phyloP scores from a whole-genome alignment of 2,888 invertebrate genomes.

The Didymodactylos carnosus region DNA sequence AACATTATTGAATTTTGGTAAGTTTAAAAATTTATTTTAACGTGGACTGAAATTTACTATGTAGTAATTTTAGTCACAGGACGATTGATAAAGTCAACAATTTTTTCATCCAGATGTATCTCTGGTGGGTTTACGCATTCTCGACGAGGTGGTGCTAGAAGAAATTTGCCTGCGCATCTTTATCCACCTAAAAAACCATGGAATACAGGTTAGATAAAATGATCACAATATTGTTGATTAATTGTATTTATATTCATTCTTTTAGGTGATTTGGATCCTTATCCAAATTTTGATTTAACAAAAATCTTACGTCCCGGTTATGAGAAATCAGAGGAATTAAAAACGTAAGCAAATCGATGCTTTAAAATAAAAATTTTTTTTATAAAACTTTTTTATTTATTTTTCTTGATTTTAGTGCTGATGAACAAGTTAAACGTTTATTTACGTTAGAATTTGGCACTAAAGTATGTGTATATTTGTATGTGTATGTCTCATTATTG shows the following conservation, averaged over 20 bases:
- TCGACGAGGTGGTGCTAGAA: no score
- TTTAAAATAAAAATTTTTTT: no score
- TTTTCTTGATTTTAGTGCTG: background rate
- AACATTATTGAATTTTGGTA: no score
- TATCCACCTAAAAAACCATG: background rate
- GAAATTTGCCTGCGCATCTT: background rate
- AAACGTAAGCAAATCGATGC: background rate
- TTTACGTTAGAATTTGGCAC: background rate
- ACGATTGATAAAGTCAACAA: no score
- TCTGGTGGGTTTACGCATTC: no score
- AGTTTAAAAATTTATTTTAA: no score
- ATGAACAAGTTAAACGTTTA: background rate
- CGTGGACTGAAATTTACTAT: no score
- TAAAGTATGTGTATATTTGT: background rate
- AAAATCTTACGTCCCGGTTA: background rate
- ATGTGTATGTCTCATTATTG: background rate
- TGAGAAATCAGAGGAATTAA: background rate
- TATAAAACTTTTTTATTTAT: no score
- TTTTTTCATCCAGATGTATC: no score
- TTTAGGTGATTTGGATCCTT: background rate
- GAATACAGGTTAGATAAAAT: background rate
- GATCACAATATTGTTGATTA: no score
- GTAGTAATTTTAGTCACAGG: no score
- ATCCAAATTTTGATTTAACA: background rate
- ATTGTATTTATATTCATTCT: background rate